These are phyloP conservation scores for Nephila pilipes DNA, from an alignment of 1,140 invertebrate species.

Conservation along the genomic window DNA sequence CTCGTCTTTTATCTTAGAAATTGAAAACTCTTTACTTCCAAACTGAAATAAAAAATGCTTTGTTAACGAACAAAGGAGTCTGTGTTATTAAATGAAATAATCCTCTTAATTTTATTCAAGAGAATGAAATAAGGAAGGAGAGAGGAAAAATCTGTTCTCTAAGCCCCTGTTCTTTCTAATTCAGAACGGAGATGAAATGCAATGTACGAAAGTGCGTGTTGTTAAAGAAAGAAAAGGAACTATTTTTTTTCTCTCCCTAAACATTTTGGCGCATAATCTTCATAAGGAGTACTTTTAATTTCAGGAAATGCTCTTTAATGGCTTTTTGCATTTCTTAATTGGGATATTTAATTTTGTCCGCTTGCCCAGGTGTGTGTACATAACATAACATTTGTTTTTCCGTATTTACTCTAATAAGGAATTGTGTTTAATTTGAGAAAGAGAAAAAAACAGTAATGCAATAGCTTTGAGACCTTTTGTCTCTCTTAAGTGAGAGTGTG, in stretches of 20 bases:
- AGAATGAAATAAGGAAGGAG: neutral
- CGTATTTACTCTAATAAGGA: constrained; percentile 25
- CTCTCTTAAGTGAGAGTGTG: no score
- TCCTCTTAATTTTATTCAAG: constrained; percentile 54
- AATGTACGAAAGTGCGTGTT: neutral
- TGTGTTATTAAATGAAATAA: constrained; percentile 57
- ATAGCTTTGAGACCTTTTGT: neutral
- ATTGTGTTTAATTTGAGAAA: neutral
- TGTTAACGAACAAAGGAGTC: constrained; percentile 40
- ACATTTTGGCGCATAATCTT: constrained; percentile 20
- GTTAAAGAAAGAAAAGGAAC: neutral
- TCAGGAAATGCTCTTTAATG: constrained; percentile 48
- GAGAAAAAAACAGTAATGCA: neutral
- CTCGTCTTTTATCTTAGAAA: constrained; percentile 20
- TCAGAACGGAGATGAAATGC: neutral
- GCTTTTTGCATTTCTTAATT: constrained; percentile 22
- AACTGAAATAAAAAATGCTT: constrained; percentile 15
- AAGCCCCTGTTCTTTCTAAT: neutral
- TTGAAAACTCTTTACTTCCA: constrained; percentile 22
- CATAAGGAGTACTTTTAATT: constrained; percentile 49
- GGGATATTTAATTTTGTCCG: neutral
- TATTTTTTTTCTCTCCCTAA: neutral
- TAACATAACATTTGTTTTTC: neutral
- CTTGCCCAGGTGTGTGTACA: neutral
- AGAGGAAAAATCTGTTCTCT: constrained; percentile 16